These are phyloP conservation scores for Sitta europaea DNA, from an alignment of 2,113 vertebrate species.

Conservation along the genomic window DNA sequence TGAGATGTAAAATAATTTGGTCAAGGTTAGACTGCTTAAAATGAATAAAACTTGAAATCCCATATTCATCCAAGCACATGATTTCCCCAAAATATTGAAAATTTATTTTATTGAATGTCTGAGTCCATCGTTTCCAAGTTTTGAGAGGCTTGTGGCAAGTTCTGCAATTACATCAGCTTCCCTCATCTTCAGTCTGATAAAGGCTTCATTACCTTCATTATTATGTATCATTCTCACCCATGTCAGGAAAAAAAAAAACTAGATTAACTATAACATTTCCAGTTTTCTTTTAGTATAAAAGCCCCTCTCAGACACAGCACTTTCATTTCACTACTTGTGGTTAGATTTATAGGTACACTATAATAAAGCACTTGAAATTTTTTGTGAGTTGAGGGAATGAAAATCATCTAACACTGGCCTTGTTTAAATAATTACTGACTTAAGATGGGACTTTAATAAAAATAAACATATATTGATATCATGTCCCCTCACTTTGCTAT, in stretches of 20 bases:
- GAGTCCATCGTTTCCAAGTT: not conserved
- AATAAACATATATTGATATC: not conserved
- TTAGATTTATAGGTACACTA: not conserved
- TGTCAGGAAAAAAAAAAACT: rapidly evolving
- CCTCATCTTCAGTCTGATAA: not conserved
- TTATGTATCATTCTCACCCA: not conserved
- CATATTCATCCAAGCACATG: not conserved
- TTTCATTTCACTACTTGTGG: not conserved
- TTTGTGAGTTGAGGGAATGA: not conserved
- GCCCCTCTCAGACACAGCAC: not conserved
- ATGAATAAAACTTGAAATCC: not conserved
- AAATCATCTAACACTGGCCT: not conserved
- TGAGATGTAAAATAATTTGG: not conserved
- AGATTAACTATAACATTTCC: not conserved
- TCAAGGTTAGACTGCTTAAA: not conserved
- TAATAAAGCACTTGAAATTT: not conserved
- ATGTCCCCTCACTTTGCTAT: not conserved
- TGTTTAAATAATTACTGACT: not conserved
- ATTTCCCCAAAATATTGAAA: not conserved
- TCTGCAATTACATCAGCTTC: not conserved
- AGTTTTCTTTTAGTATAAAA: not conserved
- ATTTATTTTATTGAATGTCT: not conserved
- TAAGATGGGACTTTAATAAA: not conserved
- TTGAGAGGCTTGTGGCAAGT: not conserved
- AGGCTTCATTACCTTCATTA: not conserved